These are phyloP conservation scores for Drosophila aff. DNA, from an alignment of 1,140 invertebrate genomes.

Conservation along the genomic window DNA sequence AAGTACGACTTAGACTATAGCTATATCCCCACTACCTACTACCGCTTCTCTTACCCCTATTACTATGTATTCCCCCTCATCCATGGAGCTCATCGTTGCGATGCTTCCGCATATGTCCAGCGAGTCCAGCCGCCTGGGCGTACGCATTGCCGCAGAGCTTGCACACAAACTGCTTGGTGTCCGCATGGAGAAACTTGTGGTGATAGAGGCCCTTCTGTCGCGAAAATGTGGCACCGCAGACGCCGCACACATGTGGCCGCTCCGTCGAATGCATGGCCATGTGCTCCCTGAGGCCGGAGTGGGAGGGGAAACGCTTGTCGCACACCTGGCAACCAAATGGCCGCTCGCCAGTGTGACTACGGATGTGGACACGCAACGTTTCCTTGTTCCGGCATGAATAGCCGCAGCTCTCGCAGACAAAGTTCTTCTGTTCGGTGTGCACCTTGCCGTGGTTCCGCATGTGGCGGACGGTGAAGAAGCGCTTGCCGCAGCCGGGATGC, in stretches of 20 bases:
- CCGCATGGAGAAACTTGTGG: conserved; percentile 76
- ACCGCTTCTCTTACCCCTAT: not conserved
- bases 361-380: conserved; percentile 93
- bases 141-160: conserved; percentile 80
- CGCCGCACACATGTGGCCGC: conserved; percentile 91
- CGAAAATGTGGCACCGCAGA: conserved; percentile 92
- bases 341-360: conserved; percentile 93
- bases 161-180: conserved; percentile 77
- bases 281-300: conserved; percentile 73
- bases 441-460: conserved; percentile 74
- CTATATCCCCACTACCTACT: not conserved
- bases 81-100: conserved; percentile 65
- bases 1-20: conserved; percentile 2
- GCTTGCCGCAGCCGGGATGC: conserved; percentile 69
- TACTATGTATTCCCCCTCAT: not conserved
- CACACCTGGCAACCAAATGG: conserved; percentile 92
- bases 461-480: conserved; percentile 66
- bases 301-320: conserved; percentile 91
- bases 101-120: conserved; percentile 86
- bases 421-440: conserved; percentile 78
- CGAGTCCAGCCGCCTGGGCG: conserved; percentile 76
- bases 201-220: conserved; percentile 90
- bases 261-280: conserved; percentile 92
- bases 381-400: conserved; percentile 90
- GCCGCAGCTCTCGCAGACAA: conserved; percentile 77